Evolutionary conservation across 2,113 vertebrate species (phyloP).

Genomic region (Oncorhynchus kisutch): DNA sequence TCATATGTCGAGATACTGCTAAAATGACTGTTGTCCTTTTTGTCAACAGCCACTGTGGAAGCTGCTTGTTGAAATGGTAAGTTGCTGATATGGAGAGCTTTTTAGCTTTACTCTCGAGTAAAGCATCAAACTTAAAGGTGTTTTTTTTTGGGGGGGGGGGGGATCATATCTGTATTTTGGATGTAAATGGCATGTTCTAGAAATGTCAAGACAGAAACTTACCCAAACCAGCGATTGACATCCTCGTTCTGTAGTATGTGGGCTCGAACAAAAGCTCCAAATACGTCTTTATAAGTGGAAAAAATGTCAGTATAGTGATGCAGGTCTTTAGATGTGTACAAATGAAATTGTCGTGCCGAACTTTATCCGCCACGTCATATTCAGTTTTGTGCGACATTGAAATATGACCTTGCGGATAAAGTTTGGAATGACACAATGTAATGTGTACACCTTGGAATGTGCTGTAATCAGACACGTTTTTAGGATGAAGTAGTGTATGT

Average conservation of each 20-base stretch:
- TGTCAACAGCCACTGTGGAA: constrained; percentile 79
- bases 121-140: background rate
- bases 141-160: no score
- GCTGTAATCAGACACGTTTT: background rate
- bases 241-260: background rate
- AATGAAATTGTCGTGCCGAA: no score
- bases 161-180: no score
- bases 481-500: background rate
- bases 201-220: no score
- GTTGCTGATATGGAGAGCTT: constrained; percentile 35
- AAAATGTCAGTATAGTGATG: no score
- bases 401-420: background rate
- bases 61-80: constrained; percentile 79
- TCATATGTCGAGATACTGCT: background rate
- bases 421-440: background rate
- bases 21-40: background rate
- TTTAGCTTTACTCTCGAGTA: background rate
- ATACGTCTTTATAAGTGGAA: no score
- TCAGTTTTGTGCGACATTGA: no score
- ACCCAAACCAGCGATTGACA: background rate
- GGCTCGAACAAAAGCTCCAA: background rate
- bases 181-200: no score
- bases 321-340: no score
- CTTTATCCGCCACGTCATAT: no score
- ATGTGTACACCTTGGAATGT: background rate